Conservation (phyloP, 2,888 invertebrate species). For the Oscheius sp. region DNA sequence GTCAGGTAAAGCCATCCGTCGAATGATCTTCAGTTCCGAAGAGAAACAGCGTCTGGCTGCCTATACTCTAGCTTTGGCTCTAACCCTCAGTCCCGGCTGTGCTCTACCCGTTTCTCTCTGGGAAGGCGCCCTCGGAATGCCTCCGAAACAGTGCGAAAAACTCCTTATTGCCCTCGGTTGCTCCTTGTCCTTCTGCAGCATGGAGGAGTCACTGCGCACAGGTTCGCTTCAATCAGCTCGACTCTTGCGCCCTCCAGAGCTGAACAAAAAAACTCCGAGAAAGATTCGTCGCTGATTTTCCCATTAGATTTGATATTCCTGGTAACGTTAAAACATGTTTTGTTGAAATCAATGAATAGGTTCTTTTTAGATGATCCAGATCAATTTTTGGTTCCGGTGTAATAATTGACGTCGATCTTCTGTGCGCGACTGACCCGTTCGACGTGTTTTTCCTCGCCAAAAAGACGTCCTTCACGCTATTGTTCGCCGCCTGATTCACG, state of each 20-base stretch:
- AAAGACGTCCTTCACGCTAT: too few species aligned
- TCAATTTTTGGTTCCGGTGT: too few species aligned
- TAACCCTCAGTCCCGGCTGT: constrained; percentile 33
- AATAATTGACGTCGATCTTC: too few species aligned
- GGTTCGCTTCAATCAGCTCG: constrained; percentile 48
- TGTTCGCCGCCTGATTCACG: too few species aligned
- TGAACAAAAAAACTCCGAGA: background rate
- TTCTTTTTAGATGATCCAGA: too few species aligned
- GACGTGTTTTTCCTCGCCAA: too few species aligned
- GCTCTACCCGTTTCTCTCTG: constrained; percentile 33
- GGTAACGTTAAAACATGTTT: background rate
- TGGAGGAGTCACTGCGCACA: constrained; percentile 37
- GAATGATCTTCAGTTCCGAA: constrained; percentile 42
- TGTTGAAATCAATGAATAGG: background rate
- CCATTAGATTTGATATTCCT: too few species aligned
- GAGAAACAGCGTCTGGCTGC: constrained; percentile 53
- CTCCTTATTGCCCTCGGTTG: constrained; percentile 49
- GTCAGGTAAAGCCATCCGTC: constrained; percentile 34
- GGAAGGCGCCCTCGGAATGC: constrained; percentile 10
- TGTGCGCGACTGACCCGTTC: too few species aligned
- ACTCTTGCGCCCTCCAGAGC: constrained; percentile 45
- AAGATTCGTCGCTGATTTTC: constrained; percentile 17
- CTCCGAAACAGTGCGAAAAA: constrained; percentile 34
- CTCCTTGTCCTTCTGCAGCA: constrained; percentile 41
- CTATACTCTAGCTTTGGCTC: constrained; percentile 49